A percentile compares a stretch with the other conserved stretches of the same genome.
These are phyloP conservation scores for Sericinus montela DNA, from an alignment of 2,888 invertebrate genomes.

Conservation along the genomic window DNA sequence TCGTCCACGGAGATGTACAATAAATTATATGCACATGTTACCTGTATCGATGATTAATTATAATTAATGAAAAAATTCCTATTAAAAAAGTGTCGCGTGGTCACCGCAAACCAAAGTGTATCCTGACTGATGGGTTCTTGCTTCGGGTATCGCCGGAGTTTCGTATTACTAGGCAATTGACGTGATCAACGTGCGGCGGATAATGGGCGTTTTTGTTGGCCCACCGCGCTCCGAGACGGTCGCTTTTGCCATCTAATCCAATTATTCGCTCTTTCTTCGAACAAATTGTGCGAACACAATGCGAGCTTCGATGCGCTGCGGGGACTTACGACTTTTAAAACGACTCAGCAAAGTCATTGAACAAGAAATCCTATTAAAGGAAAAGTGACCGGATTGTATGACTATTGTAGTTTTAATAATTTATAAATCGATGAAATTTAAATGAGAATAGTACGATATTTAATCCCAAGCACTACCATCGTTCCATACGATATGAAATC, in stretches of 20 bases:
- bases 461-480: too few relatives aligned
- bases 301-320: neutral
- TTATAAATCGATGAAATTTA: too few relatives aligned
- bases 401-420: too few relatives aligned
- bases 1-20: too few relatives aligned
- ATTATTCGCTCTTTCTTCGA: slow-evolving; percentile 29
- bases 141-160: slow-evolving; percentile 3
- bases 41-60: too few relatives aligned
- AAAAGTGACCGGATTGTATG: too few relatives aligned
- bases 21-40: too few relatives aligned
- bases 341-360: neutral
- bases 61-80: too few relatives aligned
- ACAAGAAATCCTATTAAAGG: neutral
- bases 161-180: slow-evolving; percentile 9
- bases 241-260: slow-evolving; percentile 32
- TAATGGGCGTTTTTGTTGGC: slow-evolving; percentile 34
- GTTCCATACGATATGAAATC: too few relatives aligned
- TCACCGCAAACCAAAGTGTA: neutral
- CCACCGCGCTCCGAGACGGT: slow-evolving; percentile 22
- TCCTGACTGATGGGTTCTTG: neutral
- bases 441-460: too few relatives aligned
- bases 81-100: too few relatives aligned
- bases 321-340: neutral
- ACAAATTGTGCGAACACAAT: slow-evolving; percentile 27
- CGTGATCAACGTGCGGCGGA: slow-evolving; percentile 17